Percentiles rank a stretch among this genome's conserved stretches.
phyloP scores from a whole-genome alignment of 2,797 vertebrate species.

The Chrosomus eos region DNA sequence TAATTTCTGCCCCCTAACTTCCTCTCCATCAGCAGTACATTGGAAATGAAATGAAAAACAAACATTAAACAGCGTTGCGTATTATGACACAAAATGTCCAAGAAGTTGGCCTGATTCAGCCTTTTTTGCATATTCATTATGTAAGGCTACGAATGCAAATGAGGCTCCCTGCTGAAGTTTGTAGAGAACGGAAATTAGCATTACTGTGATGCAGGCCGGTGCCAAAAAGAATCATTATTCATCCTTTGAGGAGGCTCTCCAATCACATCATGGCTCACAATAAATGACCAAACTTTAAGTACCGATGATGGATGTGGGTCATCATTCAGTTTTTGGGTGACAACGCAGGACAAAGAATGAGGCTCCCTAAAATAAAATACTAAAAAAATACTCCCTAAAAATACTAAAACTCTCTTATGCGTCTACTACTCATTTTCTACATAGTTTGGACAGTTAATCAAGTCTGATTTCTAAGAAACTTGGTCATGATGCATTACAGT shows the following conservation, averaged over 20 bases:
- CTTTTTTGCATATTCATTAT: conserved; percentile 48
- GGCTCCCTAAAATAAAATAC: too few species aligned
- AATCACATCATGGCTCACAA: conserved; percentile 40
- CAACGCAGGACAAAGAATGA: conserved; percentile 28
- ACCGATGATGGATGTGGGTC: conserved; percentile 43
- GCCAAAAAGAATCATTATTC: conserved; percentile 62
- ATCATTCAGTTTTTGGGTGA: conserved; percentile 22
- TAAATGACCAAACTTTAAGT: conserved; percentile 57
- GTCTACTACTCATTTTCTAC: not conserved
- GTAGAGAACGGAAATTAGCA: conserved; percentile 49
- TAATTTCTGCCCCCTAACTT: not conserved
- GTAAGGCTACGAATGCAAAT: conserved; percentile 51
- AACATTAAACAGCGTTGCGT: not conserved
- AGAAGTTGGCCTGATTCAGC: conserved; percentile 26
- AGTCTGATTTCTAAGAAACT: not conserved
- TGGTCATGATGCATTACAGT: not conserved
- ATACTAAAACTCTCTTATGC: not conserved
- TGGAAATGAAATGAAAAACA: conserved; percentile 15
- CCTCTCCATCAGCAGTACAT: conserved; percentile 8
- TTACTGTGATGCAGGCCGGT: conserved; percentile 42
- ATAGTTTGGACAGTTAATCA: not conserved
- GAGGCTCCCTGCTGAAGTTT: conserved; percentile 34
- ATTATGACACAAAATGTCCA: not conserved
- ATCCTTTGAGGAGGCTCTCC: conserved; percentile 53
- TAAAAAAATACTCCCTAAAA: too few species aligned